Conservation (phyloP, 2,888 invertebrate genomes). For the Lasioglossum pauxillum region DNA sequence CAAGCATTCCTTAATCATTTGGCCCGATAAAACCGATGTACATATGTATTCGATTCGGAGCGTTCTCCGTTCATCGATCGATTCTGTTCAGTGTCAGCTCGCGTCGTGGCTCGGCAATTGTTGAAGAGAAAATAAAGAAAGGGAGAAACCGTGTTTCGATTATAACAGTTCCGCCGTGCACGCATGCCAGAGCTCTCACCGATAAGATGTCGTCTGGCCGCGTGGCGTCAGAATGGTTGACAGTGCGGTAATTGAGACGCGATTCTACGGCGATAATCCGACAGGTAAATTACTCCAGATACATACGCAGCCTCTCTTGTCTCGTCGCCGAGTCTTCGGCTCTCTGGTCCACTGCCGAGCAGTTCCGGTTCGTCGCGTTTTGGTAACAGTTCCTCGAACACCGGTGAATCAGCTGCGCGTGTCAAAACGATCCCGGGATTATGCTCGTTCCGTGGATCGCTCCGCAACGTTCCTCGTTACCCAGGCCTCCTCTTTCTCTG, state of each 20-base stretch:
- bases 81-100: conserved; percentile 14
- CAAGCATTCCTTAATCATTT: too few relatives aligned
- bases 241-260: conserved; percentile 76
- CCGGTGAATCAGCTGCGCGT: conserved; percentile 34
- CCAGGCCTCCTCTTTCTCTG: conserved; percentile 28
- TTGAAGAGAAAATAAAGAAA: neutral
- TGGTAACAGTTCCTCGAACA: conserved; percentile 45
- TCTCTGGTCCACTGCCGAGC: conserved; percentile 55
- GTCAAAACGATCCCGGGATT: conserved; percentile 57
- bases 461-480: conserved; percentile 59
- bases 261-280: conserved; percentile 76
- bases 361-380: conserved; percentile 4
- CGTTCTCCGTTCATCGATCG: conserved; percentile 11
- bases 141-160: conserved; percentile 20
- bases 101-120: conserved; percentile 15
- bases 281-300: conserved; percentile 74
- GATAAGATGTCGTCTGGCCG: conserved; percentile 39
- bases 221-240: conserved; percentile 62
- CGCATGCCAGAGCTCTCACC: conserved; percentile 27
- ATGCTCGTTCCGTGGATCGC: conserved; percentile 44
- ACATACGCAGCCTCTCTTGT: conserved; percentile 48
- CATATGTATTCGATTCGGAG: too few relatives aligned
- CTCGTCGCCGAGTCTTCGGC: conserved; percentile 27
- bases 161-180: conserved; percentile 41
- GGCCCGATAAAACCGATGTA: too few relatives aligned